Base-by-base conservation (phyloP, 2,797 vertebrate species). In the Sorex maritimensis region DNA sequence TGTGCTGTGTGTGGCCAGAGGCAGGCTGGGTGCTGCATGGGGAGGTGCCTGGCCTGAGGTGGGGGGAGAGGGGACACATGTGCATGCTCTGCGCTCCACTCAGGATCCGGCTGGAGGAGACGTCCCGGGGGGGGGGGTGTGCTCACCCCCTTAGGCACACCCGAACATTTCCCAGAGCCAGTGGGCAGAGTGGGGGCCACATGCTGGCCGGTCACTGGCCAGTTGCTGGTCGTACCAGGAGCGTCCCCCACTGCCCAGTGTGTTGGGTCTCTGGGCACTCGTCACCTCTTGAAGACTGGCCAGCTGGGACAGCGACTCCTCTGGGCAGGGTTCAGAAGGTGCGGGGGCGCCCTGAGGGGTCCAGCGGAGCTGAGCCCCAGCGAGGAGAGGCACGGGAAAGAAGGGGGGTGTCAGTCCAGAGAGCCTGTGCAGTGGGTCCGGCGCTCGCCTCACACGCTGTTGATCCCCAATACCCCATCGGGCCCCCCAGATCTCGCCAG, bases 131-230 rank as follows among this genome's bases (percentile, higher is more conserved):
- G 7, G 1, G 4, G 15, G 69, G 49, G 7, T 1, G 4, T 41
- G 19, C 14, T 81, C 30, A 74, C 9, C 41, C 41, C 82, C 44
- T 5, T 15, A 78, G 55, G 28, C n/a, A 95, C 72, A 69, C 44
- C n/a, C 15, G 68, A 65, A 84, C 44, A 6, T 77, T 72, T 88
- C 77, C 80, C 46, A 93, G 86, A 81, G 24, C 58, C 12, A 86
- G 21, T 71, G 44, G 38, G 30, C 52, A 85, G 21, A 80, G 28
- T 80, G 79, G n/a, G 63, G 74, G 14, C 49, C 23, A 1, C 5
- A 5, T 79, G 1, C 71, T 80, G 11, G 19, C 14, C 23, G 26
- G 14, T 58, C 17, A 19, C 15, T 58, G 19, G 55, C 14, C 23
- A n/a, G 14, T 58, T 6, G 6, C 15, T 58, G 19, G 55, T 21